Conservation (phyloP, 1,140 invertebrate genomes). For the Pantala flavescens region DNA sequence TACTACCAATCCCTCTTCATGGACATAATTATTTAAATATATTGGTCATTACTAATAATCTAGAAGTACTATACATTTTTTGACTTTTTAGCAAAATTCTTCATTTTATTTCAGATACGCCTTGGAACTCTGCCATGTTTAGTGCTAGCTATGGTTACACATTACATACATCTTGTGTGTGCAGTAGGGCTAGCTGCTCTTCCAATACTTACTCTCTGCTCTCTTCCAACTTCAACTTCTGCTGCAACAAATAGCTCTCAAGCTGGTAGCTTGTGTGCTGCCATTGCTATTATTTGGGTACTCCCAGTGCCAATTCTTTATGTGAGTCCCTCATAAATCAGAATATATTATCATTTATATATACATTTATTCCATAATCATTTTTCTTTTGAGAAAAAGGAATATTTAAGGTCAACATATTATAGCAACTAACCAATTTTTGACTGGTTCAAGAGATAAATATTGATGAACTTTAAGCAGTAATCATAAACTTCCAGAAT, state of each 20-base stretch:
- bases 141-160: neutral
- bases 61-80: too few relatives aligned
- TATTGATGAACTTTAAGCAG: too few relatives aligned
- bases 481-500: too few relatives aligned
- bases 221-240: neutral
- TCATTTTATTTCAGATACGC: neutral
- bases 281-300: slow-evolving; percentile 31
- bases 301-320: slow-evolving; percentile 43
- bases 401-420: too few relatives aligned
- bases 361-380: too few relatives aligned
- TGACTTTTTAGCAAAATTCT: too few relatives aligned
- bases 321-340: slow-evolving; percentile 34
- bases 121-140: neutral
- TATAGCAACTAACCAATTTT: too few relatives aligned
- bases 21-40: too few relatives aligned
- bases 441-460: too few relatives aligned
- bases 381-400: too few relatives aligned
- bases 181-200: neutral
- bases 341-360: slow-evolving; percentile 17
- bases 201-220: neutral
- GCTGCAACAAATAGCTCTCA: neutral
- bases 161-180: slow-evolving; percentile 2
- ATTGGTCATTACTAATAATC: too few relatives aligned
- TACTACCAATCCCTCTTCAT: too few relatives aligned
- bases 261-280: neutral